Conservation (phyloP, 2,888 invertebrate species). For the Ectropis crepuscularia region DNA sequence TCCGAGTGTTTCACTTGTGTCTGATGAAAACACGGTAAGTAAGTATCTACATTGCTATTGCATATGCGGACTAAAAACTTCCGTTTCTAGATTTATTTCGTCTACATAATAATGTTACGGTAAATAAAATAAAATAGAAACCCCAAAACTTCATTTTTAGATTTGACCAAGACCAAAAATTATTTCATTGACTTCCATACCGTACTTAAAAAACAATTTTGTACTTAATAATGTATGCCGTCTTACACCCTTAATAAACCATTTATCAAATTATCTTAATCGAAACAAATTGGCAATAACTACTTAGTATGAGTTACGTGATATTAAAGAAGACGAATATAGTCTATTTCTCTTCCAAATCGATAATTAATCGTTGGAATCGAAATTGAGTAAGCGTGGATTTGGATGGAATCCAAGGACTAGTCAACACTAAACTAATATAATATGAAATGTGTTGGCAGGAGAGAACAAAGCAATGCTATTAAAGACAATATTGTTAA, state of each 20-base stretch:
- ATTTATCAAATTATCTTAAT: slow-evolving; percentile 12
- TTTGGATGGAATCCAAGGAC: slow-evolving; percentile 23
- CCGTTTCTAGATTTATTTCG: too few relatives aligned
- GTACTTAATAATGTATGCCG: neutral
- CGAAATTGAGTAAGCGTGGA: slow-evolving; percentile 32
- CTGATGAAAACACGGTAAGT: too few relatives aligned
- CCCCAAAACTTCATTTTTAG: too few relatives aligned
- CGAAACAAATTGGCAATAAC: slow-evolving; percentile 30
- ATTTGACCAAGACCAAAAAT: too few relatives aligned
- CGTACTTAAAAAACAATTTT: neutral
- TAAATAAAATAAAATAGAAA: too few relatives aligned
- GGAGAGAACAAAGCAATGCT: slow-evolving; percentile 71
- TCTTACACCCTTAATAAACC: slow-evolving; percentile 11
- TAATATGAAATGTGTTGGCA: slow-evolving; percentile 57
- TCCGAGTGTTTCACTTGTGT: too few relatives aligned
- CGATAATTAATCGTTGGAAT: slow-evolving; percentile 32
- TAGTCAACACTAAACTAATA: slow-evolving; percentile 32
- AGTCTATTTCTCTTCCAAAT: slow-evolving; percentile 19
- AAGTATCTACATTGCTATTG: neutral
- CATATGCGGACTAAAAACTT: too few relatives aligned
- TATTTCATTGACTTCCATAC: too few relatives aligned
- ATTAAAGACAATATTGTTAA: slow-evolving; percentile 83
- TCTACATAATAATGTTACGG: too few relatives aligned
- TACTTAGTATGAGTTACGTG: slow-evolving; percentile 14
- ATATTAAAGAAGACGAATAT: slow-evolving; percentile 19